phyloP scores from a whole-genome alignment of 2,797 vertebrate species.

The Crypturellus tataupa region DNA sequence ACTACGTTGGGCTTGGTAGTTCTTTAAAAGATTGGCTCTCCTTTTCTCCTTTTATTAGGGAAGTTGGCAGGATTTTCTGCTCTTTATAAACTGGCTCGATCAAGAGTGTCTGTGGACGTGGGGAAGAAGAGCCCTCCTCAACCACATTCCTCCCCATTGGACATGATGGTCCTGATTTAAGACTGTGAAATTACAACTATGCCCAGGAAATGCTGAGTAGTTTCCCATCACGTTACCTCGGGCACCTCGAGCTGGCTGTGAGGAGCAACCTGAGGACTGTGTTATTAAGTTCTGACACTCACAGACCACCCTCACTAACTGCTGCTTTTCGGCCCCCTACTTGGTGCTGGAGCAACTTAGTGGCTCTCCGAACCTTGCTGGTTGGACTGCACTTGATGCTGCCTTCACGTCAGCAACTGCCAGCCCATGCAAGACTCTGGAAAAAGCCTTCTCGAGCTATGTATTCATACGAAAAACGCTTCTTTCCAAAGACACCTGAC shows the following conservation, averaged over 20 bases:
- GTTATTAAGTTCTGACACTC: neutral
- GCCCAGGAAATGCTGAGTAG: neutral
- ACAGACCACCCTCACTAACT: neutral
- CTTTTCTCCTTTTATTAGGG: constrained; percentile 10
- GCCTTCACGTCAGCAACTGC: neutral
- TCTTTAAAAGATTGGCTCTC: constrained; percentile 14
- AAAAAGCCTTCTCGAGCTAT: neutral
- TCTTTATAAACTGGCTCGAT: neutral
- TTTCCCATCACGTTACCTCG: too few species aligned
- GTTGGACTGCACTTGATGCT: neutral
- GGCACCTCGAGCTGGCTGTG: neutral
- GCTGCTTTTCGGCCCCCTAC: neutral
- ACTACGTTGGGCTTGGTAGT: constrained; percentile 6
- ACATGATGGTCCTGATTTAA: neutral
- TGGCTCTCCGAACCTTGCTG: neutral
- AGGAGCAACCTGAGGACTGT: neutral
- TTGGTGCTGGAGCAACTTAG: neutral
- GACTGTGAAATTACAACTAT: neutral
- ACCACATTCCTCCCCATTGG: neutral
- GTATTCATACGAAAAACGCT: neutral
- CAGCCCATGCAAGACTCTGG: neutral
- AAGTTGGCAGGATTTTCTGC: neutral
- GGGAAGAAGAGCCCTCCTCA: neutral
- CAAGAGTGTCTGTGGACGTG: neutral
- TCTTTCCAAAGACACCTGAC: neutral